phyloP scores from a whole-genome alignment of 2,888 invertebrate genomes.

The Xanthia icteritia region DNA sequence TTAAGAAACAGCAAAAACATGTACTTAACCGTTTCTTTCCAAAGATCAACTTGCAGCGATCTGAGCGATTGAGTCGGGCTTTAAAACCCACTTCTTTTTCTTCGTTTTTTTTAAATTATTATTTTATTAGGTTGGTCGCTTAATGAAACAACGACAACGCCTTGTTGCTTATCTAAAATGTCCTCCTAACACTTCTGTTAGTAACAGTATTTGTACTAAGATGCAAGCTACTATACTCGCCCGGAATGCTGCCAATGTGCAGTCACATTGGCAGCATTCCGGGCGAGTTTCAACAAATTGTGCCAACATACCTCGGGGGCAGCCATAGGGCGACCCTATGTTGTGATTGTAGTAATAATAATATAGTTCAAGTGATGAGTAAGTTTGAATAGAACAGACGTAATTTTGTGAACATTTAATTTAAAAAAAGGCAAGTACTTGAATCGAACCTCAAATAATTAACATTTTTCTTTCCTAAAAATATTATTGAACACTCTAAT shows the following conservation, averaged over 20 bases:
- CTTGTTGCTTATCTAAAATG: not conserved
- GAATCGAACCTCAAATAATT: too few relatives aligned
- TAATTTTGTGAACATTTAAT: not conserved
- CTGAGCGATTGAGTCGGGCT: not conserved
- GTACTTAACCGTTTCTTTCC: not conserved
- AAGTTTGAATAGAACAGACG: not conserved
- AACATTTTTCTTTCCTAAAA: too few relatives aligned
- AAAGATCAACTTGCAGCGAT: not conserved
- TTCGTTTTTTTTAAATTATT: too few relatives aligned
- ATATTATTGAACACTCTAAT: too few relatives aligned
- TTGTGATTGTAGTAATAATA: conserved; percentile 70
- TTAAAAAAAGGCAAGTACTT: not conserved
- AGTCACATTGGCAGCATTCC: conserved; percentile 81
- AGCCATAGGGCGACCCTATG: conserved; percentile 60
- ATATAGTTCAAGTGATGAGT: conserved; percentile 52
- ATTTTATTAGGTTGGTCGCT: not conserved
- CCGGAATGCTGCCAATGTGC: too few relatives aligned
- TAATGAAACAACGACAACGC: not conserved
- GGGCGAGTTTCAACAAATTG: conserved; percentile 80
- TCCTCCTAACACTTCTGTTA: conserved; percentile 58
- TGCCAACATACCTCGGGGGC: conserved; percentile 68
- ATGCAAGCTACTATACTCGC: too few relatives aligned
- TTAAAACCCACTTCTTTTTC: not conserved
- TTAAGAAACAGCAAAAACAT: not conserved
- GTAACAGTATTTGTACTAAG: conserved; percentile 63